These are phyloP conservation scores for Drosophila niveifrons DNA, from an alignment of 2,888 invertebrate species.

Conservation along the genomic window DNA sequence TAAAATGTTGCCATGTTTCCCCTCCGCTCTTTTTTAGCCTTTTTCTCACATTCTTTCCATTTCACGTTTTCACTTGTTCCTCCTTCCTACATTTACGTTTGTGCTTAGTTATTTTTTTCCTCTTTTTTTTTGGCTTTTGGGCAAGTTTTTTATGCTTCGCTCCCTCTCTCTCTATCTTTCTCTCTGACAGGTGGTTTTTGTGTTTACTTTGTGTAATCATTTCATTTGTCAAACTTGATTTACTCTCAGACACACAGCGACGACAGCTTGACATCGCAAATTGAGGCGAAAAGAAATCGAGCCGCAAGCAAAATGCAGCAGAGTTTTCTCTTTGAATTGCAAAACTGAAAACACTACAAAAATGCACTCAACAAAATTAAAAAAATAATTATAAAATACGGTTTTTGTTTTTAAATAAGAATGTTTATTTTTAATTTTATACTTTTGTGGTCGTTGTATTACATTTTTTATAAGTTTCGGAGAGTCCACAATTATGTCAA, in stretches of 20 bases:
- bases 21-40: constrained; percentile 1
- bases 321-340: not conserved
- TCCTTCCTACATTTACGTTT: constrained; percentile 10
- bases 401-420: too few relatives aligned
- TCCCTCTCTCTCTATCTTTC: constrained; percentile 4
- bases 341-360: constrained; percentile 7
- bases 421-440: too few relatives aligned
- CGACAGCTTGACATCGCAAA: constrained; percentile 63
- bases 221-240: constrained; percentile 80
- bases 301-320: not conserved
- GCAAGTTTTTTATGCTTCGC: constrained; percentile 43
- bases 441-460: too few relatives aligned
- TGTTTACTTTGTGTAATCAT: constrained; percentile 79
- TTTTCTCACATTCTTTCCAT: not conserved
- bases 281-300: constrained; percentile 30
- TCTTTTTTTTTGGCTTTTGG: constrained; percentile 43
- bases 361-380: not conserved
- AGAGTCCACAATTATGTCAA: too few relatives aligned
- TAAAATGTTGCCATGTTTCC: constrained; percentile 64
- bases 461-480: too few relatives aligned
- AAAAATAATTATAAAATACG: not conserved
- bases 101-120: not conserved
- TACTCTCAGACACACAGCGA: constrained; percentile 49
- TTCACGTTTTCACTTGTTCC: not conserved
- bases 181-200: constrained; percentile 77